phyloP scores from a whole-genome alignment of 1,140 invertebrate species.

The Lamellibrachia luymesi region DNA sequence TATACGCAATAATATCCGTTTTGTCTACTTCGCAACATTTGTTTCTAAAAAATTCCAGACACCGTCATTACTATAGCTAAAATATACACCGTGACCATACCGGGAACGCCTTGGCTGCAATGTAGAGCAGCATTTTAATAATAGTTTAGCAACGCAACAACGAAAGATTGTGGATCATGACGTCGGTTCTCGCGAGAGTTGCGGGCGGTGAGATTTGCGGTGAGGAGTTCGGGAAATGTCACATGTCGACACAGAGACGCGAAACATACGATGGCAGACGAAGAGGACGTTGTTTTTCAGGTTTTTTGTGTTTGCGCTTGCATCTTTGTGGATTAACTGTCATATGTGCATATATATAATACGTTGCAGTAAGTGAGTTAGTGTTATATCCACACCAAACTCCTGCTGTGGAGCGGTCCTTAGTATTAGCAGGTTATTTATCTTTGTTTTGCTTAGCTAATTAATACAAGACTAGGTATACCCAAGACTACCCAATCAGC shows the following conservation, averaged over 20 bases:
- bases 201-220: not conserved
- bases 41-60: not conserved
- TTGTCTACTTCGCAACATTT: not conserved
- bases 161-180: not conserved
- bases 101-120: not conserved
- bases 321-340: not conserved
- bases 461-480: too few species aligned
- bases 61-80: not conserved
- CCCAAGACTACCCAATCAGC: too few species aligned
- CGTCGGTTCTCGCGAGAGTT: not conserved
- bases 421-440: too few species aligned
- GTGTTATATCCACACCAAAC: not conserved
- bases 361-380: not conserved
- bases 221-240: not conserved
- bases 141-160: not conserved
- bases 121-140: not conserved
- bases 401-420: too few species aligned
- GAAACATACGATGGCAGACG: not conserved
- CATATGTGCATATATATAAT: not conserved
- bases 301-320: not conserved
- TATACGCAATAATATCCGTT: not conserved
- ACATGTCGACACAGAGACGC: not conserved
- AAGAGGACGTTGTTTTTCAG: not conserved
- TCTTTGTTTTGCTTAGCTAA: too few species aligned
- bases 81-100: not conserved